Evolutionary conservation across 2,113 vertebrate genomes (phyloP).

Genomic region (Garra rufa): DNA sequence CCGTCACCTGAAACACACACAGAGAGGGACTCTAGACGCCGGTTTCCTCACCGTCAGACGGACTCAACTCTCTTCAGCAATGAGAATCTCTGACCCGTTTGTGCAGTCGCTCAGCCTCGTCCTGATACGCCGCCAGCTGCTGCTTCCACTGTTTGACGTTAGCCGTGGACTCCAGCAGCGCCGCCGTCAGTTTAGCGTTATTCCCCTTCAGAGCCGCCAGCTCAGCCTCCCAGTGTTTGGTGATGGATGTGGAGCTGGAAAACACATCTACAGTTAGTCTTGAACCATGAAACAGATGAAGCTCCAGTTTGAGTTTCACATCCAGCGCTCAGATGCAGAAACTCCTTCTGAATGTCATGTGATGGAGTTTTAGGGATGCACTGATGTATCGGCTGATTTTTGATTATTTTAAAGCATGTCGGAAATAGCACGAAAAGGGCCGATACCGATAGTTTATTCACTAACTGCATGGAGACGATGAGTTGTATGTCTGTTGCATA

Average conservation of each 20-base stretch:
- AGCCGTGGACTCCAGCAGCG: slow-evolving; percentile 95
- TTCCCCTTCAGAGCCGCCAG: slow-evolving; percentile 94
- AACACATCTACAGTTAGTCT: background rate
- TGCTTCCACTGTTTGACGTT: slow-evolving; percentile 99
- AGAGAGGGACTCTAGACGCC: background rate
- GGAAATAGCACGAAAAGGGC: too few relatives aligned
- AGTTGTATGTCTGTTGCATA: too few relatives aligned
- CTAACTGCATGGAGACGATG: too few relatives aligned
- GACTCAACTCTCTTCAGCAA: background rate
- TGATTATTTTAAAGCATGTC: too few relatives aligned
- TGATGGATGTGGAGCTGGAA: slow-evolving; percentile 75
- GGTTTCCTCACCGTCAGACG: too few relatives aligned
- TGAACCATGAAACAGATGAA: too few relatives aligned
- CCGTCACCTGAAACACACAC: slow-evolving; percentile 85
- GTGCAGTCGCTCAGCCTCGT: slow-evolving; percentile 95
- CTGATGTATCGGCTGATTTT: too few relatives aligned
- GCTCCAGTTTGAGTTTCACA: background rate
- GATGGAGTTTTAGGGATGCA: too few relatives aligned
- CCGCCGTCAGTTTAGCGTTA: slow-evolving; percentile 97
- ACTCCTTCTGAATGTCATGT: background rate
- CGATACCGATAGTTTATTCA: too few relatives aligned
- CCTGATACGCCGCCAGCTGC: slow-evolving; percentile 94
- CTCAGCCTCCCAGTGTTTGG: slow-evolving; percentile 97
- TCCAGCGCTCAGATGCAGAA: background rate
- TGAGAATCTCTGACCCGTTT: slow-evolving; percentile 79